These are phyloP conservation scores for Crossaster papposus DNA, from an alignment of 53 echinoderm and acorn worm species.

Conservation along the genomic window DNA sequence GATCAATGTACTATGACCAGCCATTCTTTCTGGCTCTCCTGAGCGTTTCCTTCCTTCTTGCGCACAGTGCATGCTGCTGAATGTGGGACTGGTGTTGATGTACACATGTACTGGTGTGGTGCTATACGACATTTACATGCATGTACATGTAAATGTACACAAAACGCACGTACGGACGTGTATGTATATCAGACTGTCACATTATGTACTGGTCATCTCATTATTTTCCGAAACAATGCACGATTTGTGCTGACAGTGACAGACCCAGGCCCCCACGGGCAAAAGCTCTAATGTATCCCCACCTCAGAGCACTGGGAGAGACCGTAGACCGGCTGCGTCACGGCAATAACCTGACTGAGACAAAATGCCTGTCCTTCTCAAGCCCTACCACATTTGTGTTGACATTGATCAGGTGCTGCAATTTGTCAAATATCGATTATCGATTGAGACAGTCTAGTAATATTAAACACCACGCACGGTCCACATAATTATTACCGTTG, in stretches of 20 bases:
- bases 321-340: too few species aligned
- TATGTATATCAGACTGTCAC: too few species aligned
- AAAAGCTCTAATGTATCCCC: too few species aligned
- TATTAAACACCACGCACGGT: too few species aligned
- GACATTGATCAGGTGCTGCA: neutral
- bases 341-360: too few species aligned
- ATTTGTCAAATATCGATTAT: neutral
- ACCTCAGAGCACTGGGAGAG: too few species aligned
- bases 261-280: too few species aligned
- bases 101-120: neutral
- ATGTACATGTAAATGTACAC: too few species aligned
- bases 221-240: neutral
- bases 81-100: neutral
- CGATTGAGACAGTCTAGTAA: neutral
- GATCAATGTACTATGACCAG: neutral
- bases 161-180: too few species aligned
- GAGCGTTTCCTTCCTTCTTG: neutral
- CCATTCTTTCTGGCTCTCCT: neutral
- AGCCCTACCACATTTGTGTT: neutral
- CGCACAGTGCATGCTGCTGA: neutral
- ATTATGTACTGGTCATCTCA: too few species aligned
- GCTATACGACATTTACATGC: too few species aligned
- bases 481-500: too few species aligned
- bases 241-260: neutral
- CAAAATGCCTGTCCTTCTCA: neutral